Conservation (phyloP, 2,888 invertebrate genomes). For the Trichacis sp. region DNA sequence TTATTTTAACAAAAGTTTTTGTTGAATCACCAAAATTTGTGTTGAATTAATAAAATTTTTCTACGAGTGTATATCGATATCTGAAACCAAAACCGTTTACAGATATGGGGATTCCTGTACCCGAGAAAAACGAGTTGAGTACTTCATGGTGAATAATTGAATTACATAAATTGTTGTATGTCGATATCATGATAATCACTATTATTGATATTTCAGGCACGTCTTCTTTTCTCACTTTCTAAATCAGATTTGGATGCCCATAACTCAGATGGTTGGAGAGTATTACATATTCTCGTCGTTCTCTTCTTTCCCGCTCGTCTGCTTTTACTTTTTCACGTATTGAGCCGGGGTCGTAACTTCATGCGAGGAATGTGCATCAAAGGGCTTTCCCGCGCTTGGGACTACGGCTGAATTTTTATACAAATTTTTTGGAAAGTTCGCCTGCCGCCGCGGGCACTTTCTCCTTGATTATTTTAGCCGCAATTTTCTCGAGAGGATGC, state of each 20-base stretch:
- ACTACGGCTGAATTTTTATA: background rate
- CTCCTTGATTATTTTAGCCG: background rate
- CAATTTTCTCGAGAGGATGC: background rate
- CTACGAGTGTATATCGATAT: too few relatives aligned
- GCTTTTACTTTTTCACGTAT: constrained; percentile 42
- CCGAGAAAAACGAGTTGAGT: too few relatives aligned
- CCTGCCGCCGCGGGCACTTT: background rate
- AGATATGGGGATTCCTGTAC: too few relatives aligned
- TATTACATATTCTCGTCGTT: constrained; percentile 42
- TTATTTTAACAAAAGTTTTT: too few relatives aligned
- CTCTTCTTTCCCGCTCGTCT: constrained; percentile 35
- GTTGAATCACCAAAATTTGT: too few relatives aligned
- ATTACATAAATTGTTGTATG: background rate
- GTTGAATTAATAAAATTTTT: too few relatives aligned
- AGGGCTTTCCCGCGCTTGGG: background rate
- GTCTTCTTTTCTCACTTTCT: constrained; percentile 43
- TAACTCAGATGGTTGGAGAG: constrained; percentile 27
- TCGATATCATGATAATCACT: background rate
- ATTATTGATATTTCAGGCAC: constrained; percentile 35
- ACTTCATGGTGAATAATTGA: too few relatives aligned
- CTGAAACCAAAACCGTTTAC: too few relatives aligned
- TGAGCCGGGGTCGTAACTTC: constrained; percentile 21
- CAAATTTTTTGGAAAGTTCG: background rate
- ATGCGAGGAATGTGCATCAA: constrained; percentile 11
- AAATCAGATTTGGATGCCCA: constrained; percentile 45